Evolutionary conservation across 1,140 invertebrate species (phyloP), one percentile per base, ranked within the genome.

Genomic region (Brachionus sp.): DNA sequence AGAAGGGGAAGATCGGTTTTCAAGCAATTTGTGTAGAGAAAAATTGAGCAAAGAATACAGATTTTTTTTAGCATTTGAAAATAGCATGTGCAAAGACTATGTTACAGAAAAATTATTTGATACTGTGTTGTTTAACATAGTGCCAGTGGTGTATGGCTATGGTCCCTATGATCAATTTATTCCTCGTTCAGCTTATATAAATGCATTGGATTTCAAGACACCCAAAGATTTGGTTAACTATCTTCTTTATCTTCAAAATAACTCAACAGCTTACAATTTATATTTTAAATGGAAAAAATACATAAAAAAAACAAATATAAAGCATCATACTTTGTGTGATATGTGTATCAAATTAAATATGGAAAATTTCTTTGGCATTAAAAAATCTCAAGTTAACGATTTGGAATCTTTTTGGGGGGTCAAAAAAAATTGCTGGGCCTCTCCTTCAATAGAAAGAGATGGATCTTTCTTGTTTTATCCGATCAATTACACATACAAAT

Each of bases 1-100:
- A 29, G 1, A 1, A 29, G 29, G 29, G 3, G 29, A 29, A 29
- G 29, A 29, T 29, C 29, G 29, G 3, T 29, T 29, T 23, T 46
- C 84, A 10, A 84, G 83, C 19, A 62, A 33, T 33, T 35, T 16
- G n/a, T 84, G 84, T 80, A 16, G 68, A 19, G 5, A 73, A 42
- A 64, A 73, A 23, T 25, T 84, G 12, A 46, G 57, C 13, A 64
- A 85, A 5, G 68, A 77, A 12, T 87, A 87, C 62, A 86, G 86
- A 84, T 86, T 86, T 68, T 85, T 86, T 78, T 68, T 87, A 25
- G 73, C 86, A 6, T 87, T 87, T 62, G 86, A 87, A 83, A 86
- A 86, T 75, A 85, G 84, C 13, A 53, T 85, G 10, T 87, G 86
- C 53, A 62, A 84, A 33, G 85, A 86, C 12, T 87, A 86, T 77